phyloP scores from a whole-genome alignment of 2,797 vertebrate species.

The Ammospiza maritima region DNA sequence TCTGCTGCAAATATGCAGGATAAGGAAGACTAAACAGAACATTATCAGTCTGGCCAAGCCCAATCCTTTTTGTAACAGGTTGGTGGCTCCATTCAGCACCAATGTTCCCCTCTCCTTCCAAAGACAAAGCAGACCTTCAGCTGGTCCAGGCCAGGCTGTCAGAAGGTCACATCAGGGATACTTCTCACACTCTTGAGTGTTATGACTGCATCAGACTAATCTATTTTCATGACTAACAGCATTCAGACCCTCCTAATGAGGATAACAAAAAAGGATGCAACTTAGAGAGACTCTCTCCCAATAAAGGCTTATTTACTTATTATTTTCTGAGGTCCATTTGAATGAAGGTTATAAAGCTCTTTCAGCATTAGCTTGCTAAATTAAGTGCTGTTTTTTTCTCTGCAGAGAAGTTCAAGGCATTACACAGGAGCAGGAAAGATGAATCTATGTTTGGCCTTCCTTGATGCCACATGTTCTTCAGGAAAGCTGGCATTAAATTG shows the following conservation, averaged over 20 bases:
- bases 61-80: neutral
- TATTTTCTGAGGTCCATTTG: neutral
- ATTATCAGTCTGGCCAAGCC: neutral
- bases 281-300: neutral
- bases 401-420: neutral
- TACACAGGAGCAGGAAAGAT: neutral
- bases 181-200: neutral
- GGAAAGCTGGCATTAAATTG: neutral
- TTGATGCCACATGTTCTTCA: neutral
- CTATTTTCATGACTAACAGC: neutral
- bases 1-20: neutral
- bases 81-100: neutral
- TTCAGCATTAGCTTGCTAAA: neutral
- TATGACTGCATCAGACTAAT: neutral
- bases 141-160: neutral
- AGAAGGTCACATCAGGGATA: neutral
- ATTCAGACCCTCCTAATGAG: neutral
- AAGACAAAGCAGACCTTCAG: neutral
- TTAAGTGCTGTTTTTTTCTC: neutral
- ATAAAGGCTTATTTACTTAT: neutral
- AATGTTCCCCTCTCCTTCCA: neutral
- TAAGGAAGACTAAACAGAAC: constrained; percentile 19
- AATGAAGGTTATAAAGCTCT: neutral
- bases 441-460: neutral
- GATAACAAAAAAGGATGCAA: neutral